Percentiles rank a stretch among this genome's conserved stretches.
Conservation (phyloP, 2,113 vertebrate genomes). For the Morone chrysops region DNA sequence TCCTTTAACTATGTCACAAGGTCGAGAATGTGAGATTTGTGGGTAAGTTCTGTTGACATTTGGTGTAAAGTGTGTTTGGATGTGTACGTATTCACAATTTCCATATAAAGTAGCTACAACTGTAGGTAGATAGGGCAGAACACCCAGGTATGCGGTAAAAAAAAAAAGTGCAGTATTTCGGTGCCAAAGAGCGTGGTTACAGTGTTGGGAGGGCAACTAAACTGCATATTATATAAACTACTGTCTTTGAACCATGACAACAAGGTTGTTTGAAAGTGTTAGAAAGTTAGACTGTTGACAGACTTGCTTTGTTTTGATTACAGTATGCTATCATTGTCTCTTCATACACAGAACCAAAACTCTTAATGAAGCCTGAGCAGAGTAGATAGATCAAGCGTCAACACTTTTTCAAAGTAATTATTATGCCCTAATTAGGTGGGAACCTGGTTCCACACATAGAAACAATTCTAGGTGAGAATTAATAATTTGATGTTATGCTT, state of each 20-base stretch:
- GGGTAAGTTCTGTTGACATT: not conserved
- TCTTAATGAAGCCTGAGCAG: constrained; percentile 65
- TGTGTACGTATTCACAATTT: not conserved
- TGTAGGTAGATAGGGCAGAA: not conserved
- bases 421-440: constrained; percentile 70
- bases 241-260: not conserved
- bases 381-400: constrained; percentile 52
- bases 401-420: constrained; percentile 74
- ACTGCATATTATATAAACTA: not conserved
- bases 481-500: constrained; percentile 59
- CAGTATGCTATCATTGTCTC: constrained; percentile 32
- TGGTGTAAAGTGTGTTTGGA: not conserved
- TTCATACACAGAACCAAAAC: constrained; percentile 40
- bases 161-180: not conserved
- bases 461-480: constrained; percentile 72
- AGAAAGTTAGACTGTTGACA: constrained; percentile 35
- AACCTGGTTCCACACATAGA: constrained; percentile 70
- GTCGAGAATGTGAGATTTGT: not conserved
- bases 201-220: constrained; percentile 5
- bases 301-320: constrained; percentile 45
- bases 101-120: not conserved
- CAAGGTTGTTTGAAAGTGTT: constrained; percentile 25
- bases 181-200: not conserved
- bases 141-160: not conserved
- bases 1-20: not conserved